These are phyloP conservation scores for Miltochrista miniata DNA, from an alignment of 2,888 invertebrate genomes.

Conservation along the genomic window DNA sequence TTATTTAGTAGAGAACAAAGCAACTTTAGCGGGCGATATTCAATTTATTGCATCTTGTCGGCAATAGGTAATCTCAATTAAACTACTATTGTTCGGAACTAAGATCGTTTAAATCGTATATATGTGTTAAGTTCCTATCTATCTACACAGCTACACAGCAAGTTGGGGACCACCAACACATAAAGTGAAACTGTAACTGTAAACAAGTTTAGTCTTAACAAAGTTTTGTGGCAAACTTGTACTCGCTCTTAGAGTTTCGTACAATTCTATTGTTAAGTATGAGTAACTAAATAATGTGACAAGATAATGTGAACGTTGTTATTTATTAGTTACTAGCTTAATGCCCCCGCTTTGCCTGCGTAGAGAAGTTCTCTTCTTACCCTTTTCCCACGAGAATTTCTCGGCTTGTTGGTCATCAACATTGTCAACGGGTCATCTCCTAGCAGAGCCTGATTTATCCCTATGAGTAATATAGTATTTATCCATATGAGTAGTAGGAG, in stretches of 20 bases:
- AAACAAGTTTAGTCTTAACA: constrained; percentile 77
- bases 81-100: constrained; percentile 52
- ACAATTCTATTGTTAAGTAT: constrained; percentile 58
- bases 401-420: too few species aligned
- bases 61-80: constrained; percentile 47
- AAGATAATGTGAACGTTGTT: constrained; percentile 40
- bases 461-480: too few species aligned
- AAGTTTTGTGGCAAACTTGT: constrained; percentile 74
- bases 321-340: constrained; percentile 31
- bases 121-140: constrained; percentile 32
- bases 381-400: too few species aligned
- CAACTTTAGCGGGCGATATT: constrained; percentile 21
- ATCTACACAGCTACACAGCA: too few species aligned
- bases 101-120: constrained; percentile 59
- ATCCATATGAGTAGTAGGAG: too few species aligned
- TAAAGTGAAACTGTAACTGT: constrained; percentile 71
- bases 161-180: constrained; percentile 54
- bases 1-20: constrained; percentile 7
- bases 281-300: constrained; percentile 48
- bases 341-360: too few species aligned
- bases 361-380: too few species aligned
- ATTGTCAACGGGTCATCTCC: too few species aligned
- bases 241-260: constrained; percentile 62
- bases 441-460: too few species aligned
- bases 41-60: constrained; percentile 36